Evolutionary conservation across 2,113 vertebrate genomes (phyloP).

Genomic region (Pseudorasbora parva): DNA sequence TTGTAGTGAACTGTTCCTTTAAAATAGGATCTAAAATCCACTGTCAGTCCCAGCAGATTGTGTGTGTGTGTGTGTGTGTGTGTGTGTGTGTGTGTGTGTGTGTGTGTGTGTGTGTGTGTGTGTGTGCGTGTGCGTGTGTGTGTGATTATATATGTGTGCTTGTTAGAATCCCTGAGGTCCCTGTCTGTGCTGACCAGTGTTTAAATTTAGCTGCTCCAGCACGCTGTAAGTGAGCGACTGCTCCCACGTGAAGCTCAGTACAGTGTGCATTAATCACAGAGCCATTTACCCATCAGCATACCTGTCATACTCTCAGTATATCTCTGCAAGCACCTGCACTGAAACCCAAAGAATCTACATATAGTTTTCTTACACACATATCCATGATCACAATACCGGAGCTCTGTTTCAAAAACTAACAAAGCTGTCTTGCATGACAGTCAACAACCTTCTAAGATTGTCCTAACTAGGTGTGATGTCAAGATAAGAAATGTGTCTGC

Average conservation of each 20-base stretch:
- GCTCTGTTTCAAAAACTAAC: background rate
- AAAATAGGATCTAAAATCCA: background rate
- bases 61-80: constrained; percentile 35
- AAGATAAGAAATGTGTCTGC: background rate
- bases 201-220: constrained; percentile 46
- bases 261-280: constrained; percentile 65
- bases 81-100: constrained; percentile 44
- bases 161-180: constrained; percentile 29
- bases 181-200: constrained; percentile 41
- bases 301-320: constrained; percentile 64
- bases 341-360: background rate
- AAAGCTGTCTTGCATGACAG: background rate
- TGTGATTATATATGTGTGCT: constrained; percentile 33
- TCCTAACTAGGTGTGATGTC: background rate
- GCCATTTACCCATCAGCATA: constrained; percentile 69
- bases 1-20: background rate
- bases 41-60: background rate
- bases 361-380: constrained; percentile 16
- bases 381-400: background rate
- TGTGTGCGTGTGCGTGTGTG: constrained; percentile 29
- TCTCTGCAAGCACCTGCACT: constrained; percentile 50
- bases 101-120: constrained; percentile 32
- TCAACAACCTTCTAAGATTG: background rate
- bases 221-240: constrained; percentile 52
- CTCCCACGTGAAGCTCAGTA: constrained; percentile 63